Evolutionary conservation across 2,888 invertebrate species (phyloP).

Genomic region (Caenorhabditis sinica): DNA sequence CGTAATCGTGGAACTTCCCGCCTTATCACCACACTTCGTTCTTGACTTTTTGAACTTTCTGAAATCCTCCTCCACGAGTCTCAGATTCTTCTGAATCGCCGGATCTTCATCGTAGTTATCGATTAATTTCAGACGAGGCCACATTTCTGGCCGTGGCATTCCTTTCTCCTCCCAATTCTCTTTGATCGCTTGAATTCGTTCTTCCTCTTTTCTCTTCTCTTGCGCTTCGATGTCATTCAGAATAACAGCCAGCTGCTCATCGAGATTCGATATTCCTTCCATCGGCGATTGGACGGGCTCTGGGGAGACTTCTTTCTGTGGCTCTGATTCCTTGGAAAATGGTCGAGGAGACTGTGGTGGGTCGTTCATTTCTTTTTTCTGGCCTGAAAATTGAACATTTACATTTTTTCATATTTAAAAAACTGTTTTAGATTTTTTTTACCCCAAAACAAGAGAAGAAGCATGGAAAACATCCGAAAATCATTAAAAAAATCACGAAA

Average conservation of each 20-base stretch:
- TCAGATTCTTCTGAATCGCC: background rate
- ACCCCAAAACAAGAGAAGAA: no score
- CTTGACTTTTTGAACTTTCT: background rate
- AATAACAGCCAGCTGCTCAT: background rate
- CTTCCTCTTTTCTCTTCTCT: background rate
- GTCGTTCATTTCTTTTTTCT: no score
- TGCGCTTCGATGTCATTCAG: background rate
- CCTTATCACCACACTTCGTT: no score
- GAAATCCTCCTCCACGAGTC: background rate
- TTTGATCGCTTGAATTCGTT: background rate
- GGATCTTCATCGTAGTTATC: conserved; percentile 31
- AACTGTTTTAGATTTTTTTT: no score
- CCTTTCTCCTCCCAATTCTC: background rate
- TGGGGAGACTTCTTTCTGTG: background rate
- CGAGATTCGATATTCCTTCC: background rate
- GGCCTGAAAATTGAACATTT: no score
- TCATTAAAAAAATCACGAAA: no score
- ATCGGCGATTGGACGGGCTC: background rate
- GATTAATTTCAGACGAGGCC: background rate
- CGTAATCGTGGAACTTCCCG: no score
- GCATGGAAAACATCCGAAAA: no score
- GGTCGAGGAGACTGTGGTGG: no score
- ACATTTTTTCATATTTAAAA: no score
- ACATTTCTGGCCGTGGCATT: conserved; percentile 11
- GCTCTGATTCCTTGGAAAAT: no score